Evolutionary conservation across 92 coral and sea anemone species (phyloP).

Genomic region (Isaurus tuberculatus): DNA sequence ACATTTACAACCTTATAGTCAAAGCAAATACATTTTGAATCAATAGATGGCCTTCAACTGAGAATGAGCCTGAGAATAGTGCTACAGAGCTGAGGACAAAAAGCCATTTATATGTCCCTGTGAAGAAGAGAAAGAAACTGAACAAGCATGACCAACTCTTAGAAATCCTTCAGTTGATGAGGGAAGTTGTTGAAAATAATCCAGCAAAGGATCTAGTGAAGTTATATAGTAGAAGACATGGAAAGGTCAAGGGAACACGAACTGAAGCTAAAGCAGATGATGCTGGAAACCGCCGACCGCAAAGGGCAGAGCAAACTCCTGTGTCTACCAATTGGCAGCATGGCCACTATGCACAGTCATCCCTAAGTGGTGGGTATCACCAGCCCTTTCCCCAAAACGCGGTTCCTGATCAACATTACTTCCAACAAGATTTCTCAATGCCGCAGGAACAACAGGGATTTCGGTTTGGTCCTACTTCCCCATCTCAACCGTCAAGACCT

Average conservation of each 20-base stretch:
- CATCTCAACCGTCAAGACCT: conserved; percentile 26
- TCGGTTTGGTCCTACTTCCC: conserved; percentile 42
- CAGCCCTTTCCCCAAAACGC: conserved; percentile 17
- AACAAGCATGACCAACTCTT: no score
- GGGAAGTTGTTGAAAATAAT: no score
- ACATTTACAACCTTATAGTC: no score
- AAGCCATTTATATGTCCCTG: no score
- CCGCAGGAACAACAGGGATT: conserved; percentile 41
- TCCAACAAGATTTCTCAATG: conserved; percentile 21
- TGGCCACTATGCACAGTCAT: conserved; percentile 30
- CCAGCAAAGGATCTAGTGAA: no score
- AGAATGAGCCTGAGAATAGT: no score
- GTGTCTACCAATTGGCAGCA: conserved; percentile 28
- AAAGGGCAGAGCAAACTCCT: conserved; percentile 17
- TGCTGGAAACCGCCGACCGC: conserved; percentile 44
- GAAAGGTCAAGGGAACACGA: conserved; percentile 54
- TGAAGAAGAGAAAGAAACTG: no score
- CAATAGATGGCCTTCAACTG: no score
- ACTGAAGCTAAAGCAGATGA: conserved; percentile 42
- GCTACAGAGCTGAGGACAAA: no score
- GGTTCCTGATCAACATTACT: conserved; percentile 25
- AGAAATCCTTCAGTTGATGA: no score
- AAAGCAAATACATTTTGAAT: no score
- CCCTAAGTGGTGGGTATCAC: conserved; percentile 34
- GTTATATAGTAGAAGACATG: conserved; percentile 51